Conservation (phyloP, 2,797 vertebrate species). For the Parambassis ranga region DNA sequence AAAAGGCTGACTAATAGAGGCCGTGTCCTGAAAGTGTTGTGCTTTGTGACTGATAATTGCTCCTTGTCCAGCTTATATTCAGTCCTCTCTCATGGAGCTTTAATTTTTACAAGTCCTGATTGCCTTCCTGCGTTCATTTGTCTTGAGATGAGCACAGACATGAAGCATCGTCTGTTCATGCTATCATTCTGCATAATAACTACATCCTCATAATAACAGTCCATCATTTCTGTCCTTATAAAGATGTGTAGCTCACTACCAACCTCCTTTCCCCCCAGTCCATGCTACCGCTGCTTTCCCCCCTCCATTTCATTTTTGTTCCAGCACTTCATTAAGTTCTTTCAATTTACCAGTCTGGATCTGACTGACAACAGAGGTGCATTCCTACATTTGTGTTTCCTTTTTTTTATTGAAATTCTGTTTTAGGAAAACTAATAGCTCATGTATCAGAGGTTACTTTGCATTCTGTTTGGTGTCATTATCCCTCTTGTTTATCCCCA, state of each 20-base stretch:
- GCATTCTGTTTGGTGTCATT: slow-evolving; percentile 10
- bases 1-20: slow-evolving; percentile 42
- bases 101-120: slow-evolving; percentile 58
- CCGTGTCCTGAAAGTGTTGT: slow-evolving; percentile 45
- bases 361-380: slow-evolving; percentile 42
- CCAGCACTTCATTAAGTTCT: slow-evolving; percentile 33
- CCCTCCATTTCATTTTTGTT: slow-evolving; percentile 3
- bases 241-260: slow-evolving; percentile 26
- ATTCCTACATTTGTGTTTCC: slow-evolving; percentile 20
- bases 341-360: slow-evolving; percentile 48
- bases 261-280: background rate
- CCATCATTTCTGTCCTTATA: slow-evolving; percentile 46
- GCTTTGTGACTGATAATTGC: slow-evolving; percentile 63
- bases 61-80: slow-evolving; percentile 63
- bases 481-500: slow-evolving; percentile 3
- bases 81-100: slow-evolving; percentile 52
- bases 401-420: slow-evolving; percentile 10
- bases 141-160: slow-evolving; percentile 32
- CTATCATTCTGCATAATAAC: slow-evolving; percentile 60
- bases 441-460: slow-evolving; percentile 21
- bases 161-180: slow-evolving; percentile 25
- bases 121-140: slow-evolving; percentile 57
- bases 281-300: background rate
- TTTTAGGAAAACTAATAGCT: slow-evolving; percentile 20
- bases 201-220: slow-evolving; percentile 53